These are phyloP conservation scores for Cheilosia variabilis DNA, from an alignment of 2,888 invertebrate species.

Conservation along the genomic window DNA sequence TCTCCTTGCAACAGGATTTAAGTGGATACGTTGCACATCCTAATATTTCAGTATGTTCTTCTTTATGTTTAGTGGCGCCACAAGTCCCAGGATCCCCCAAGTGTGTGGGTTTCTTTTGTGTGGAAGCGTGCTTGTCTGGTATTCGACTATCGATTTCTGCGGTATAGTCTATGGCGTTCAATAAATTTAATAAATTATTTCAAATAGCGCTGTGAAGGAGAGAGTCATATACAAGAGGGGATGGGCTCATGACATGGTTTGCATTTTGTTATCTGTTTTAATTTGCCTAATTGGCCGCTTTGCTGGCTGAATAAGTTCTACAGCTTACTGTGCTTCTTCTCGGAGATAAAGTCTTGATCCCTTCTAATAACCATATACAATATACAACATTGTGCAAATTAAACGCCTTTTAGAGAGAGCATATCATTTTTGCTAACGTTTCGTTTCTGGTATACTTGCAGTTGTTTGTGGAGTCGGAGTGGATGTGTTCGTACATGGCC, in stretches of 20 bases:
- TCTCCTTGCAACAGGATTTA: constrained; percentile 48
- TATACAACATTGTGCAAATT: constrained; percentile 35
- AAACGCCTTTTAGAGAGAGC: constrained; percentile 26
- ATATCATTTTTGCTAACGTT: constrained; percentile 32
- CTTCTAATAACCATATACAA: constrained; percentile 18
- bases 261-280: constrained; percentile 59
- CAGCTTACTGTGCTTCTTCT: constrained; percentile 19
- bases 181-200: constrained; percentile 58
- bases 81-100: constrained; percentile 32
- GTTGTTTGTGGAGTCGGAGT: constrained; percentile 88
- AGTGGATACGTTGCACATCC: constrained; percentile 55
- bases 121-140: constrained; percentile 28
- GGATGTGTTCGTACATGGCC: constrained; percentile 86
- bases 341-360: constrained; percentile 36
- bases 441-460: constrained; percentile 81
- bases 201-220: too few species aligned
- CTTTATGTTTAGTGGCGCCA: constrained; percentile 60
- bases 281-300: constrained; percentile 60
- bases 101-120: too few species aligned
- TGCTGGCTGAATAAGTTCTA: constrained; percentile 20
- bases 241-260: constrained; percentile 23
- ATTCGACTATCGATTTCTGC: constrained; percentile 53
- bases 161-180: constrained; percentile 16
- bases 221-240: too few species aligned
- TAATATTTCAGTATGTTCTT: constrained; percentile 50